phyloP scores from a whole-genome alignment of 1,140 invertebrate genomes.

The Nasonia longicornis region DNA sequence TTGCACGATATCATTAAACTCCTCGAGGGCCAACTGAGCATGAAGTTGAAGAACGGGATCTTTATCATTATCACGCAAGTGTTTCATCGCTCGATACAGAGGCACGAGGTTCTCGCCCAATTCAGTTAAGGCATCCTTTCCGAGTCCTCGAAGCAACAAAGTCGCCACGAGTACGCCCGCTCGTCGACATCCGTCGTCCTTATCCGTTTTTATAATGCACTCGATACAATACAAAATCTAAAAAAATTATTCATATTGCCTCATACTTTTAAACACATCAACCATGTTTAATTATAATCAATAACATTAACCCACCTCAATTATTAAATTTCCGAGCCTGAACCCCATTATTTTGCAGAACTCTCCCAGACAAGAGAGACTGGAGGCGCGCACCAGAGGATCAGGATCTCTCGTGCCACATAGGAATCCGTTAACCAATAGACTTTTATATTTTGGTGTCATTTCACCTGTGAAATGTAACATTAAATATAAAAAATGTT shows the following conservation, averaged over 20 bases:
- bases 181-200: constrained; percentile 77
- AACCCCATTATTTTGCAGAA: constrained; percentile 82
- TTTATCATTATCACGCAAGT: constrained; percentile 73
- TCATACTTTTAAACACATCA: constrained; percentile 36
- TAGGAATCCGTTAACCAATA: constrained; percentile 81
- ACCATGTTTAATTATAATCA: constrained; percentile 16
- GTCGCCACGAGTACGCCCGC: constrained; percentile 83
- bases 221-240: constrained; percentile 80
- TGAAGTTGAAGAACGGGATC: constrained; percentile 81
- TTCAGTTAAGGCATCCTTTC: constrained; percentile 75
- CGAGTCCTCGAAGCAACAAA: constrained; percentile 80
- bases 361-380: constrained; percentile 88
- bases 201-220: constrained; percentile 77
- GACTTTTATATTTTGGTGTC: constrained; percentile 77
- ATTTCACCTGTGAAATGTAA: constrained; percentile 74
- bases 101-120: constrained; percentile 76
- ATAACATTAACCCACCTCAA: constrained; percentile 73
- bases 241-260: constrained; percentile 44
- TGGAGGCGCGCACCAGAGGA: constrained; percentile 81
- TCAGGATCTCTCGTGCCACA: constrained; percentile 78
- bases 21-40: constrained; percentile 80
- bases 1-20: constrained; percentile 79
- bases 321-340: constrained; percentile 77
- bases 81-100: constrained; percentile 79
- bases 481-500: constrained; percentile 27